phyloP scores from a whole-genome alignment of 2,797 vertebrate genomes.

The Microhierax caerulescens region DNA sequence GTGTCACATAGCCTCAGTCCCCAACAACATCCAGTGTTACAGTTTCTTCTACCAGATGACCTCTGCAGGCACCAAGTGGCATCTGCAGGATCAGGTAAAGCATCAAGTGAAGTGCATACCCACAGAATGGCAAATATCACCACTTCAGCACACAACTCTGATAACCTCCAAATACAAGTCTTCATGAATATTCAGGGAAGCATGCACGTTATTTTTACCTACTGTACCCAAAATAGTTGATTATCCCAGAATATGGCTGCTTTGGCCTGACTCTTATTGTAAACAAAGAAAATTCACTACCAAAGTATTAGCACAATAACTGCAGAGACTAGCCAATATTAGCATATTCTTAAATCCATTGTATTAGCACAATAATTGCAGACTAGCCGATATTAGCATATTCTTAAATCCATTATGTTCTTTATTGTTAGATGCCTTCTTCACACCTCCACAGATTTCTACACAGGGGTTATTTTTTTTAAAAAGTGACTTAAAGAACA shows the following conservation, averaged over 20 bases:
- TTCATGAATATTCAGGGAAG: neutral
- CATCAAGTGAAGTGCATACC: neutral
- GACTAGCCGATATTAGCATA: neutral
- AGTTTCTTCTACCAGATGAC: neutral
- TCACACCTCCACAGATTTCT: neutral
- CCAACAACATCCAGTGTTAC: neutral
- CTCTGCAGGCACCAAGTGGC: neutral
- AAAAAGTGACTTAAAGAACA: neutral
- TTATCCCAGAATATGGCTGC: neutral
- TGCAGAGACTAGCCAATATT: neutral
- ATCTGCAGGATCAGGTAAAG: neutral
- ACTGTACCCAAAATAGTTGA: neutral
- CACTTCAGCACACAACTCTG: neutral
- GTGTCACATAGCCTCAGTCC: rapidly evolving
- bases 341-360: too few relatives aligned
- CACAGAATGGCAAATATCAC: neutral
- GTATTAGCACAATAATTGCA: neutral
- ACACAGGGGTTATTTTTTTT: neutral
- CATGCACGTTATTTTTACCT: neutral
- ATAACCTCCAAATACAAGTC: neutral
- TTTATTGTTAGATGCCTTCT: neutral
- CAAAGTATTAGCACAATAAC: neutral
- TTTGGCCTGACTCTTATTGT: neutral
- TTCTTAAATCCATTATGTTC: neutral
- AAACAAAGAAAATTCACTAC: neutral